These are phyloP conservation scores for Gephyroberyx darwinii DNA, from an alignment of 2,797 vertebrate species.

Conservation along the genomic window DNA sequence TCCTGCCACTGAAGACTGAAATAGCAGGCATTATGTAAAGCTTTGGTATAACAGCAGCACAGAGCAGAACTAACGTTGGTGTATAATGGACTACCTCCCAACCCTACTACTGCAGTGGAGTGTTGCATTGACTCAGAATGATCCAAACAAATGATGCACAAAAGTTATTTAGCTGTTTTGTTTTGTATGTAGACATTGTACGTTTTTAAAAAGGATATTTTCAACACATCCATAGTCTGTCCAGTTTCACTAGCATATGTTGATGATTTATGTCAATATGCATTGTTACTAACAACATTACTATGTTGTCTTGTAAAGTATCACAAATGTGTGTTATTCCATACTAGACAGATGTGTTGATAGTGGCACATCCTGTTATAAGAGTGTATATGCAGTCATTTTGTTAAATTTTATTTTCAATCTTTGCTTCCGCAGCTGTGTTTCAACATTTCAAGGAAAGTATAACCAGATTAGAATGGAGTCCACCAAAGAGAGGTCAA, in stretches of 20 bases:
- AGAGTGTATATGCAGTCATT: no score
- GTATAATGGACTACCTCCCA: slow-evolving; percentile 9
- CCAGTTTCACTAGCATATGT: no score
- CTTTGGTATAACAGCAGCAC: slow-evolving; percentile 57
- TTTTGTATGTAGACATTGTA: background rate
- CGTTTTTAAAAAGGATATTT: background rate
- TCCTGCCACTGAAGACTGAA: slow-evolving; percentile 66
- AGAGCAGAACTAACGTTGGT: slow-evolving; percentile 35
- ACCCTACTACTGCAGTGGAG: slow-evolving; percentile 3
- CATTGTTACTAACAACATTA: no score
- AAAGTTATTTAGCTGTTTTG: slow-evolving; percentile 1
- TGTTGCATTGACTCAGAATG: slow-evolving; percentile 22
- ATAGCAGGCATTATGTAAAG: slow-evolving; percentile 75
- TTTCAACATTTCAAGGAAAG: background rate
- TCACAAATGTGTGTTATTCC: no score
- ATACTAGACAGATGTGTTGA: no score
- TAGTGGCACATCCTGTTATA: no score
- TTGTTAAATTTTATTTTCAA: no score
- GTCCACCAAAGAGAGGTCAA: slow-evolving; percentile 27
- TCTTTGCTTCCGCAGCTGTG: background rate
- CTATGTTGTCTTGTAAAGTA: no score
- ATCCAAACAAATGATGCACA: slow-evolving; percentile 22
- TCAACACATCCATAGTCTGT: background rate
- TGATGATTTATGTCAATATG: no score
- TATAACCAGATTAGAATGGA: slow-evolving; percentile 1